Conservation (phyloP, 2,888 invertebrate genomes). For the Melanostoma scalare region DNA sequence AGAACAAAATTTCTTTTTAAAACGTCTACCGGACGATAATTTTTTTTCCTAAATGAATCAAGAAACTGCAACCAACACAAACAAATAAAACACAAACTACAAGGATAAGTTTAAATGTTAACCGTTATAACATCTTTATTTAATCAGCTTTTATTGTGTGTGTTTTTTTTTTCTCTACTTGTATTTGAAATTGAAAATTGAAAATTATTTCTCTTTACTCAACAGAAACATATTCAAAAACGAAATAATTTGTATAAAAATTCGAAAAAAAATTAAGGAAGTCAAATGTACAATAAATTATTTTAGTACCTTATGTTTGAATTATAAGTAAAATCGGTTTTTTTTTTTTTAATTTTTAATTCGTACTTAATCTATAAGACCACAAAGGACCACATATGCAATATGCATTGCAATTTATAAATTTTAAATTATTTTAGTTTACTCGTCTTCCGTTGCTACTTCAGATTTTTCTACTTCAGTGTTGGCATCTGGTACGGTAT, state of each 20-base stretch:
- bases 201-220: background rate
- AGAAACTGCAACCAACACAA: too few relatives aligned
- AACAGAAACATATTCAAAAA: background rate
- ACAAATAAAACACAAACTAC: too few relatives aligned
- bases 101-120: too few relatives aligned
- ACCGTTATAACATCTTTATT: too few relatives aligned
- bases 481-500: slow-evolving; percentile 45
- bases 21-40: too few relatives aligned
- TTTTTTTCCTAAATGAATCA: too few relatives aligned
- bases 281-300: slow-evolving; percentile 53
- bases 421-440: slow-evolving; percentile 25
- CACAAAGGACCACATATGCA: slow-evolving; percentile 54
- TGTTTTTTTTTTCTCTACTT: too few relatives aligned
- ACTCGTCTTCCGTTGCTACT: slow-evolving; percentile 51
- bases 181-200: too few relatives aligned
- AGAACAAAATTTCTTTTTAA: too few relatives aligned
- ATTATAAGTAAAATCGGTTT: slow-evolving; percentile 29
- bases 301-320: slow-evolving; percentile 20
- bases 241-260: slow-evolving; percentile 5
- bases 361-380: slow-evolving; percentile 67
- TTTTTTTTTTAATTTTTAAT: background rate
- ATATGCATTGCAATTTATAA: slow-evolving; percentile 48
- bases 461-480: slow-evolving; percentile 45
- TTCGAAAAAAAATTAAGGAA: slow-evolving; percentile 21
- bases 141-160: too few relatives aligned